A percentile compares a stretch with the other conserved stretches of the same genome.
Conservation (phyloP, 2,888 invertebrate genomes). For the Lutraria lutraria region DNA sequence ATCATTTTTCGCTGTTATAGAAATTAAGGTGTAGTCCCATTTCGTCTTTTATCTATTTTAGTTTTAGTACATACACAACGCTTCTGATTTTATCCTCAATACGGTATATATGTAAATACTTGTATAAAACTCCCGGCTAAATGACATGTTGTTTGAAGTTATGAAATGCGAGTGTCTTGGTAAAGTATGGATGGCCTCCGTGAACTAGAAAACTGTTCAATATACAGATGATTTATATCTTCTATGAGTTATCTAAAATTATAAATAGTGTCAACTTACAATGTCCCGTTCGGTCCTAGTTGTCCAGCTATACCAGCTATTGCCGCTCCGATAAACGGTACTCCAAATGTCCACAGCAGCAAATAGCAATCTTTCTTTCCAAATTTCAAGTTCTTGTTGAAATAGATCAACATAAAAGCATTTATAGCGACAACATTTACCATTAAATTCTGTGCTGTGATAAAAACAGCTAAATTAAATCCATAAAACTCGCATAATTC, state of each 20-base stretch:
- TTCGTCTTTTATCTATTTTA: too few species aligned
- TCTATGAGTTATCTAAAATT: not conserved
- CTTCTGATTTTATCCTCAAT: not conserved
- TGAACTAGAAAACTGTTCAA: too few species aligned
- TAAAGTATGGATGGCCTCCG: too few species aligned
- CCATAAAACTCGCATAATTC: slow-evolving; percentile 71
- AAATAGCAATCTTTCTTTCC: slow-evolving; percentile 68
- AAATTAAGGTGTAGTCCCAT: too few species aligned
- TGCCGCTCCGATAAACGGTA: slow-evolving; percentile 65
- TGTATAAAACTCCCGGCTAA: not conserved
- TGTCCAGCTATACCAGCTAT: slow-evolving; percentile 65
- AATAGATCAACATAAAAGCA: slow-evolving; percentile 71
- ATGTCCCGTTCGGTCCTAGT: slow-evolving; percentile 69
- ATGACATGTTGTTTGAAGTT: not conserved
- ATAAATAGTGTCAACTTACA: slow-evolving; percentile 71
- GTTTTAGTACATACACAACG: too few species aligned
- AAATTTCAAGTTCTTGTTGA: slow-evolving; percentile 64
- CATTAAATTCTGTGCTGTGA: slow-evolving; percentile 72
- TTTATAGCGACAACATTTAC: slow-evolving; percentile 71
- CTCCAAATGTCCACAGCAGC: slow-evolving; percentile 67
- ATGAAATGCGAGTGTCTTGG: not conserved
- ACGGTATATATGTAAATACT: not conserved
- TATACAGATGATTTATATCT: too few species aligned
- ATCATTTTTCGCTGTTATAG: not conserved
- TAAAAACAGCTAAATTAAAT: slow-evolving; percentile 69